Evolutionary conservation across 2,888 invertebrate genomes (phyloP).

Genomic region (Pseudococcus longispinus): DNA sequence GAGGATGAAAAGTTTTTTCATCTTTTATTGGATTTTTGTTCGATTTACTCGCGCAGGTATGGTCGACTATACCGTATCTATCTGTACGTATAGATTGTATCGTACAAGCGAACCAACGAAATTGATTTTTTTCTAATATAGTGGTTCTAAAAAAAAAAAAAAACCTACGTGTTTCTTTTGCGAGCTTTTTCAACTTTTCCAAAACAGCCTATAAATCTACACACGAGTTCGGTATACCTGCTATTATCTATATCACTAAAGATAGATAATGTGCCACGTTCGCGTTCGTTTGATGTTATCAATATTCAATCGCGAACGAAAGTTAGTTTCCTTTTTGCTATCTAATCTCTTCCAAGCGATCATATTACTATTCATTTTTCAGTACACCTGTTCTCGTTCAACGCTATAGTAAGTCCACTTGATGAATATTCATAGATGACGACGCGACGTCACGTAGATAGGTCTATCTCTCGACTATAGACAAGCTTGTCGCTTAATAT

Average conservation of each 20-base stretch:
- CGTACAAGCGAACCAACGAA: not conserved
- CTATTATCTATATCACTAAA: not conserved
- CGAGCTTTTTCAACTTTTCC: not conserved
- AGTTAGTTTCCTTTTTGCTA: not conserved
- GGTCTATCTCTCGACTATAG: not conserved
- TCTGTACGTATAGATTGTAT: not conserved
- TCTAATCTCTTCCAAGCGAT: not conserved
- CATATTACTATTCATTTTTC: not conserved
- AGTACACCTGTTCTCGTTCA: not conserved
- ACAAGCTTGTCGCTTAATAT: not conserved
- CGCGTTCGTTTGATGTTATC: not conserved
- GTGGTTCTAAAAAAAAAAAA: not conserved
- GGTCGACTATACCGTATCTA: not conserved
- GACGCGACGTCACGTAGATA: not conserved
- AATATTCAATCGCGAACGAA: not conserved
- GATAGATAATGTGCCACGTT: not conserved
- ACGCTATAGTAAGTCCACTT: not conserved
- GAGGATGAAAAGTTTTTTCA: not conserved
- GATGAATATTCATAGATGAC: not conserved
- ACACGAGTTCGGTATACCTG: not conserved
- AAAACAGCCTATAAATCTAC: not conserved
- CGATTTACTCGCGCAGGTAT: not conserved
- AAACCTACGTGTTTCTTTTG: not conserved
- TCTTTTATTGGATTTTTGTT: not conserved
- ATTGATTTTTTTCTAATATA: not conserved